These are phyloP conservation scores for Galerucella calmariensis DNA, from an alignment of 2,888 invertebrate genomes.

Conservation along the genomic window DNA sequence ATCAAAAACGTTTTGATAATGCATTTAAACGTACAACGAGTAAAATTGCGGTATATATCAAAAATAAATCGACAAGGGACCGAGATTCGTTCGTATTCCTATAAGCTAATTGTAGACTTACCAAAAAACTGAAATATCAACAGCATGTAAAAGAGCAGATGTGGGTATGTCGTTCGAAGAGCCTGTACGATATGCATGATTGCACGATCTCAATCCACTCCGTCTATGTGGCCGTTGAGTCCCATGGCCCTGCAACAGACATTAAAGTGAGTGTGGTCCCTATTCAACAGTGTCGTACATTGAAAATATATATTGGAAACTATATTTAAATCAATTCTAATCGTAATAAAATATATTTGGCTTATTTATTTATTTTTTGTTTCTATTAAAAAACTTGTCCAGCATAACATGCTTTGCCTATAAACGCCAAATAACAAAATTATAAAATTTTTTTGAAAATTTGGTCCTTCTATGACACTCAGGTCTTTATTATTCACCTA, in stretches of 20 bases:
- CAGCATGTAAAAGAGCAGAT: conserved; percentile 56
- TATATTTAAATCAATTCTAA: too few species aligned
- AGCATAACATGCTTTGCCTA: too few species aligned
- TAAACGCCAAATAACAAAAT: too few species aligned
- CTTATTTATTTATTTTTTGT: too few species aligned
- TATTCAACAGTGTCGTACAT: conserved; percentile 6
- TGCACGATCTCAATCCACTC: conserved; percentile 63
- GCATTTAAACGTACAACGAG: neutral
- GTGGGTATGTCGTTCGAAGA: conserved; percentile 56
- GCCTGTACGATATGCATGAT: conserved; percentile 60
- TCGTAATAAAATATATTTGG: too few species aligned
- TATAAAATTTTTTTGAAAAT: too few species aligned
- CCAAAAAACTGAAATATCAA: conserved; percentile 58
- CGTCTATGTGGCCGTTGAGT: conserved; percentile 60
- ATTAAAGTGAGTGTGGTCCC: conserved; percentile 48
- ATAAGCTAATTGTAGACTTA: conserved; percentile 50
- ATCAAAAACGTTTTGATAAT: conserved; percentile 7
- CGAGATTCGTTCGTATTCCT: conserved; percentile 14
- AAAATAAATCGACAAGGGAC: conserved; percentile 20
- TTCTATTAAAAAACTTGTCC: too few species aligned
- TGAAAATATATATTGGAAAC: neutral
- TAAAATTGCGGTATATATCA: conserved; percentile 16
- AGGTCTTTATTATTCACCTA: too few species aligned
- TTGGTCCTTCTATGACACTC: too few species aligned
- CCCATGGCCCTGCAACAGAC: conserved; percentile 63